A percentile compares a stretch with the other conserved stretches of the same genome.
These are phyloP conservation scores for Cardiocondyla obscurior DNA, from an alignment of 1,140 invertebrate genomes.

Conservation along the genomic window DNA sequence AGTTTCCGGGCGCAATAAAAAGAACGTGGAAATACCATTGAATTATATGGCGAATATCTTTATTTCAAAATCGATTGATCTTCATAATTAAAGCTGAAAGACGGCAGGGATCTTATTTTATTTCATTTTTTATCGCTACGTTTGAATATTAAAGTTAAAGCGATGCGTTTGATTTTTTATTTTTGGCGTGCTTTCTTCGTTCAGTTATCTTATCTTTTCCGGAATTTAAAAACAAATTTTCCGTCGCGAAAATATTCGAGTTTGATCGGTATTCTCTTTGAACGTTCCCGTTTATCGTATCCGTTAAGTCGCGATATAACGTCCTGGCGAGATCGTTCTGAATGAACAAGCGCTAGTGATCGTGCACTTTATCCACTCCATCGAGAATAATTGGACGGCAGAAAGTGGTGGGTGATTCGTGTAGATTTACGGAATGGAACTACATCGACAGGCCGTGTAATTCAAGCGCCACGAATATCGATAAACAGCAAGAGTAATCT, in stretches of 20 bases:
- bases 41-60: background rate
- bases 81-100: background rate
- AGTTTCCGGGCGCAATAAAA: background rate
- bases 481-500: conserved; percentile 39
- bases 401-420: background rate
- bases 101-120: background rate
- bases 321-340: background rate
- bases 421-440: conserved; percentile 14
- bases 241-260: background rate
- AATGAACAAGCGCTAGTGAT: background rate
- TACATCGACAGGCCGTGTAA: conserved; percentile 20
- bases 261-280: conserved; percentile 19
- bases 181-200: background rate
- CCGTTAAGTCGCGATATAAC: conserved; percentile 3
- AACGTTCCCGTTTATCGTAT: background rate
- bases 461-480: conserved; percentile 39
- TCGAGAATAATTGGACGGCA: conserved; percentile 41
- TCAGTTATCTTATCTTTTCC: conserved; percentile 10
- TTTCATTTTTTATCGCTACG: conserved; percentile 19
- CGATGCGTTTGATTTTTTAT: conserved; percentile 32
- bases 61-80: background rate
- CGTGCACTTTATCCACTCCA: conserved; percentile 28
- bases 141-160: background rate
- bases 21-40: background rate
- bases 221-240: conserved; percentile 34